These are phyloP conservation scores for Trematocara unimaculatum DNA, from an alignment of 2,113 vertebrate genomes.

Conservation along the genomic window DNA sequence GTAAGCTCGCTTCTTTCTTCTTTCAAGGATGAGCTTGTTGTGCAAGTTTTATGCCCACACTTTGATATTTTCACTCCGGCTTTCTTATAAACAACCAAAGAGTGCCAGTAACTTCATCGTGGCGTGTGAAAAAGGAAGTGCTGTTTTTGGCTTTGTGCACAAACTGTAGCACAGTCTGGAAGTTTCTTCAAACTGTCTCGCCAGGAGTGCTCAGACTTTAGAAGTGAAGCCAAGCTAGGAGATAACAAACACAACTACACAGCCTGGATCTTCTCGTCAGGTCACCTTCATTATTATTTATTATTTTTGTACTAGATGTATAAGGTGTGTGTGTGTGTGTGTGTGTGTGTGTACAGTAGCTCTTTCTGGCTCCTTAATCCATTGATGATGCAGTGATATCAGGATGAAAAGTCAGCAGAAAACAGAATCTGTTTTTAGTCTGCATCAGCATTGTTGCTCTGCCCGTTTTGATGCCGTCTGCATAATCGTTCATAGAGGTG, in stretches of 20 bases:
- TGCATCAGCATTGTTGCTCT: not conserved
- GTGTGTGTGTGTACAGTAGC: not conserved
- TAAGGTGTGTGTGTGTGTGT: not conserved
- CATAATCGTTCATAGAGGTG: not conserved
- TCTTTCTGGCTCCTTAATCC: not conserved
- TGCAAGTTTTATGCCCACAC: not conserved
- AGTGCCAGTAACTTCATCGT: not conserved
- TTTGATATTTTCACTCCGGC: not conserved
- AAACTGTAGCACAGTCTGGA: not conserved
- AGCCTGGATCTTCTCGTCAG: not conserved
- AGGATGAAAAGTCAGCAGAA: not conserved
- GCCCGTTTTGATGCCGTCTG: not conserved
- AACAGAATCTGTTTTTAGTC: not conserved
- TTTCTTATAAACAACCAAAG: not conserved
- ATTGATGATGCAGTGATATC: not conserved
- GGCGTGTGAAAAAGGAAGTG: not conserved
- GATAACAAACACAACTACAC: not conserved
- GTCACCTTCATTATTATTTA: conserved; percentile 1
- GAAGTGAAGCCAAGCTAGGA: not conserved
- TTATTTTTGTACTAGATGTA: not conserved
- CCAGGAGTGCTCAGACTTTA: not conserved
- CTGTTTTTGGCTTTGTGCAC: not conserved
- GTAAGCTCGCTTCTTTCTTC: not conserved
- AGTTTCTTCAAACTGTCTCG: not conserved
- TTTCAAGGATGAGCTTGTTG: not conserved